Evolutionary conservation across 2,113 vertebrate species (phyloP), one percentile per base, ranked within the genome.

Genomic region (Xenopus borealis): DNA sequence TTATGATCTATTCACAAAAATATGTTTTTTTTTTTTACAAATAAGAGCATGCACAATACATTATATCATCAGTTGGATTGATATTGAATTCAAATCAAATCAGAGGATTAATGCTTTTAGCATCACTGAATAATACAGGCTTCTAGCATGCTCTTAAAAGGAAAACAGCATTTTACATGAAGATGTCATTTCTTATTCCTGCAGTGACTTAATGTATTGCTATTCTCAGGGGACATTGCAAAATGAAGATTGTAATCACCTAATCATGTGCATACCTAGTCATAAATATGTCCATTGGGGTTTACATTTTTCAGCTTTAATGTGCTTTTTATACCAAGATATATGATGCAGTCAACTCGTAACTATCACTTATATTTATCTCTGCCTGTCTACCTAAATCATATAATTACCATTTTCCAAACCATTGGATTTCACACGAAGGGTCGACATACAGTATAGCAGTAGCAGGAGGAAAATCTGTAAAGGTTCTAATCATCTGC

Each of bases 401-500:
- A 75, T 50, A 16, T 50, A 50, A 50, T 75, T 75, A 55, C 46
- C 73, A 69, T 75, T 67, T 75, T 50, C 47, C 47, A 50, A 16
- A 50, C 14, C 11, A 16, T 10, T 50, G 47, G 47, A 13, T 50
- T 50, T 50, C 47, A 50, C 14, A 4, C 13, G 14, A 50, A 50
- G 47, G 14, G 13, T 16, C 47, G 11, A 50, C 47, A 50, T 16
- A 50, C 13, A 50, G 33, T 16, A 50, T 50, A 50, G 33, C 33
- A 40, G 8, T 69, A 17, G 50, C 17, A 47, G 14, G 19, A 62
- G 53, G 27, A 79, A 80, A 77, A 27, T 78, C 44, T 40, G 76
- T 59, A 71, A 67, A 75, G 62, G 63, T 63, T 77, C 72, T 78
- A 78, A 78, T 72, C 63, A 55, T 55, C 76, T 79, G 23, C 17